Conservation (phyloP, 2,113 vertebrate genomes). For the Notarius lentiginosus region DNA sequence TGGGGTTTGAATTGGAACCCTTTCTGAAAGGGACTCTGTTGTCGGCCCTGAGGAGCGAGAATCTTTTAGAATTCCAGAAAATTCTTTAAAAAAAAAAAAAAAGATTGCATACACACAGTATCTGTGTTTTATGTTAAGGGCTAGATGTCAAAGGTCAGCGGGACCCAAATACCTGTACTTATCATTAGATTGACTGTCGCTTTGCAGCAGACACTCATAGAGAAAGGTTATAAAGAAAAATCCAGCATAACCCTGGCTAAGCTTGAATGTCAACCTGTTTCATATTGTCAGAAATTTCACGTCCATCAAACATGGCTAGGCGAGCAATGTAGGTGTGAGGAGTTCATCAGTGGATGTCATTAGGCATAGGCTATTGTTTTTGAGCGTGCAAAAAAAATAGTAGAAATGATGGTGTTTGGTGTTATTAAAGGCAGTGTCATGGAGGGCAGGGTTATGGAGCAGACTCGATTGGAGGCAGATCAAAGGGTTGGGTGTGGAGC, state of each 20-base stretch:
- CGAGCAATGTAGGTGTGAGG: constrained; percentile 2
- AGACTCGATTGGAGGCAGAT: constrained; percentile 52
- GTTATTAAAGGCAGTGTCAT: constrained; percentile 52
- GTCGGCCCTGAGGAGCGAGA: neutral
- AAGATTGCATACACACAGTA: neutral
- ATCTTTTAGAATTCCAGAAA: neutral
- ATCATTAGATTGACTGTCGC: constrained; percentile 8
- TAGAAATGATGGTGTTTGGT: constrained; percentile 32
- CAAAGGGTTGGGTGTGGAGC: constrained; percentile 48
- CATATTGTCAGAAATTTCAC: constrained; percentile 50
- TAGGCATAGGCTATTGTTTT: constrained; percentile 37
- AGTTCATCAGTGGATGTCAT: constrained; percentile 27
- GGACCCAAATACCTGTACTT: constrained; percentile 20
- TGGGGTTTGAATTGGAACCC: neutral
- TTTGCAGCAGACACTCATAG: constrained; percentile 30
- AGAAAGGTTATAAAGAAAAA: constrained; percentile 63
- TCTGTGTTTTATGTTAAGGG: constrained; percentile 58
- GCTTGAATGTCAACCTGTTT: constrained; percentile 66
- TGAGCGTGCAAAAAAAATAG: constrained; percentile 14
- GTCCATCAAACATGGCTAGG: constrained; percentile 29
- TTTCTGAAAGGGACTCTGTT: neutral
- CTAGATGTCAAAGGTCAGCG: constrained; percentile 63
- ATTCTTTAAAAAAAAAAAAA: neutral
- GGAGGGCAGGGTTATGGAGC: constrained; percentile 46
- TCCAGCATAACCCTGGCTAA: constrained; percentile 52